Conservation (phyloP, 2,888 invertebrate species). For the Sesia bembeciformis region DNA sequence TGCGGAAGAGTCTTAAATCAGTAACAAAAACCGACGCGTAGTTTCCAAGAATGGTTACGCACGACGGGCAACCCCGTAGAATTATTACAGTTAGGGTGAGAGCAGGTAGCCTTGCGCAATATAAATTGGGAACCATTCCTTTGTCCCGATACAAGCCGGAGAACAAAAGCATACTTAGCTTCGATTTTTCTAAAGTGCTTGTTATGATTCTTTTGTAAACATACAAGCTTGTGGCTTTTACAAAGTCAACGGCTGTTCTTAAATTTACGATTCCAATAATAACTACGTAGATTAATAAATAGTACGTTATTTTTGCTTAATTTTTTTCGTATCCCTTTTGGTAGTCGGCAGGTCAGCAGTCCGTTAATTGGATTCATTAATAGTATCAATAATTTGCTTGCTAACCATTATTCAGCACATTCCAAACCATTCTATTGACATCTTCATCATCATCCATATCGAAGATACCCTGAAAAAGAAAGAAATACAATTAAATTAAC, state of each 20-base stretch:
- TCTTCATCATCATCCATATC: slow-evolving; percentile 27
- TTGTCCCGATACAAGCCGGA: slow-evolving; percentile 3
- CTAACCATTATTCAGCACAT: slow-evolving; percentile 26
- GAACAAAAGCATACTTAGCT: background rate
- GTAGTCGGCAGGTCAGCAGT: too few species aligned
- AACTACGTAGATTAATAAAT: too few species aligned
- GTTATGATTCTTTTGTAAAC: too few species aligned
- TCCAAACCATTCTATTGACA: slow-evolving; percentile 22
- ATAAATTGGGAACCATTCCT: slow-evolving; percentile 5
- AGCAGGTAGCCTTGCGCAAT: slow-evolving; percentile 8
- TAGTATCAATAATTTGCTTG: background rate
- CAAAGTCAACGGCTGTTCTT: too few species aligned
- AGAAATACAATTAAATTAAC: background rate
- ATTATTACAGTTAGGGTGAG: slow-evolving; percentile 4
- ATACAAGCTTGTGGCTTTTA: too few species aligned
- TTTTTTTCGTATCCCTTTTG: too few species aligned
- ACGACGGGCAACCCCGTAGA: slow-evolving; percentile 2
- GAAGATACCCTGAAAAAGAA: slow-evolving; percentile 23
- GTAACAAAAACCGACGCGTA: background rate
- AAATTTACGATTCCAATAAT: too few species aligned
- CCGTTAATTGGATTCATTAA: too few species aligned
- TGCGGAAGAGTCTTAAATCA: too few species aligned
- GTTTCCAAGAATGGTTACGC: slow-evolving; percentile 9
- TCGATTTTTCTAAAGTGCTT: background rate
- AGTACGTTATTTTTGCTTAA: too few species aligned